phyloP scores from a whole-genome alignment of 2,888 invertebrate species.

The Euplagia quadripunctaria region DNA sequence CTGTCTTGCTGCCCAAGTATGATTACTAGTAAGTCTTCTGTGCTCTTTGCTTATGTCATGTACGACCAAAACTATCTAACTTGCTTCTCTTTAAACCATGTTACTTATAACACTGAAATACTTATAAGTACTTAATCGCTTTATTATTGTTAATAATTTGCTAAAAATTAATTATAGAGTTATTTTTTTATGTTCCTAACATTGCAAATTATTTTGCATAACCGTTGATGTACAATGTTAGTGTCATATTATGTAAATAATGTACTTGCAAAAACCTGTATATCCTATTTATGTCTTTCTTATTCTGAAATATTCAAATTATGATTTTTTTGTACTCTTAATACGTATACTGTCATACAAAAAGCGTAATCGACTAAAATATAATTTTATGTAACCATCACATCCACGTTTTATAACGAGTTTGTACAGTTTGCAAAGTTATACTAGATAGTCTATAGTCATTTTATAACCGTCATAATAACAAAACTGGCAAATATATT shows the following conservation, averaged over 20 bases:
- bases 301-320: no score
- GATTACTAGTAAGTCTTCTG: no score
- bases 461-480: neutral
- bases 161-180: neutral
- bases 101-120: constrained; percentile 3
- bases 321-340: neutral
- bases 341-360: neutral
- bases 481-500: neutral
- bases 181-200: constrained; percentile 3
- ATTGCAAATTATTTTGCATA: neutral
- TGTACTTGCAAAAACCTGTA: constrained; percentile 5
- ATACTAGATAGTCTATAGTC: neutral
- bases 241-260: constrained; percentile 7
- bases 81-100: neutral
- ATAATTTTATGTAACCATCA: no score
- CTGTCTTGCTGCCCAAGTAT: no score
- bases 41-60: no score
- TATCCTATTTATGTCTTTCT: neutral
- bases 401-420: no score
- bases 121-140: constrained; percentile 9
- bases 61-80: no score
- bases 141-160: neutral
- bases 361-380: neutral
- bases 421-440: no score
- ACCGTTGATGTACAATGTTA: constrained; percentile 1